These are phyloP conservation scores for Hymenopus coronatus DNA, from an alignment of 2,888 invertebrate species.

Conservation along the genomic window DNA sequence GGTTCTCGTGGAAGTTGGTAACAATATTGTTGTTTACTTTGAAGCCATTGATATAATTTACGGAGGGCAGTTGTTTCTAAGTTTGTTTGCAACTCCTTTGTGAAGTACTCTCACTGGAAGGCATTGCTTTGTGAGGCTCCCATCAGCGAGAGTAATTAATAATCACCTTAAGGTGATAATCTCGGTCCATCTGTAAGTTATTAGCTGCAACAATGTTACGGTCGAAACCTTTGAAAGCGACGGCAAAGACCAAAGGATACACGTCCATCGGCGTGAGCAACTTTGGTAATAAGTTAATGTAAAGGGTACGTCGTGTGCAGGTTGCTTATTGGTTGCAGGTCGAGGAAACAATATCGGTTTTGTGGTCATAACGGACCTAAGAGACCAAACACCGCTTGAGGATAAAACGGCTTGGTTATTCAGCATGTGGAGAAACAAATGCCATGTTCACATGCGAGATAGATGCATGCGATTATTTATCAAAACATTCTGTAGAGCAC, in stretches of 20 bases:
- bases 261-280: background rate
- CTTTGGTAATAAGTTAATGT: constrained; percentile 20
- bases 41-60: background rate
- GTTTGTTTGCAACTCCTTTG: background rate
- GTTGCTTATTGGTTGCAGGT: background rate
- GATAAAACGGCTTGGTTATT: background rate
- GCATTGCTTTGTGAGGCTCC: background rate
- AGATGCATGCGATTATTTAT: background rate
- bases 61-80: background rate
- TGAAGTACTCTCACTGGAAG: background rate
- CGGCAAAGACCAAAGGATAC: background rate
- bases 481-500: background rate
- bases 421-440: background rate
- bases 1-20: background rate
- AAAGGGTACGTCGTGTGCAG: background rate
- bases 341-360: background rate
- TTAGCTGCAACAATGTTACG: background rate
- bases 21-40: background rate
- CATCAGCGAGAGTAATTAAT: constrained; percentile 11
- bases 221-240: background rate
- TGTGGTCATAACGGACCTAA: background rate
- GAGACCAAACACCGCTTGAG: background rate
- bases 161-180: constrained; percentile 17
- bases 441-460: background rate
- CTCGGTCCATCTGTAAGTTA: background rate